Evolutionary conservation across 2,888 invertebrate genomes (phyloP).

Genomic region (Drosophila aldrichi): DNA sequence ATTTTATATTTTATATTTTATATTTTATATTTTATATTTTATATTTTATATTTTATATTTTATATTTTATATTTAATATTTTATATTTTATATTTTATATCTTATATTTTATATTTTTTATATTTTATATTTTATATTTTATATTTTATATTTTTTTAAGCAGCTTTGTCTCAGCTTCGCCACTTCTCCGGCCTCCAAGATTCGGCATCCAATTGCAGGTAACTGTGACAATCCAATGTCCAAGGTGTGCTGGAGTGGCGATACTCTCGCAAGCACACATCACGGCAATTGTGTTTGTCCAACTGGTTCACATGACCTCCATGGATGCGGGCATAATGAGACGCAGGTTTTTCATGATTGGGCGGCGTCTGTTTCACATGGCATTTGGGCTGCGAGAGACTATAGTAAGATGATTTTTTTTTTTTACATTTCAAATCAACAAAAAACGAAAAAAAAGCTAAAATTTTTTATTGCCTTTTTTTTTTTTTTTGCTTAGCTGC

Average conservation of each 20-base stretch:
- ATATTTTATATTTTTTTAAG: neutral
- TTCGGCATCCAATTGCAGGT: neutral
- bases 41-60: too few species aligned
- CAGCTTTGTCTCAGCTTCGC: neutral
- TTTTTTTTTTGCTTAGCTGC: constrained; percentile 28
- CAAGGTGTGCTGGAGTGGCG: neutral
- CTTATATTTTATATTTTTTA: too few species aligned
- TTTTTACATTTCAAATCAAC: constrained; percentile 1
- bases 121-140: neutral
- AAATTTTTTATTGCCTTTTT: constrained; percentile 17
- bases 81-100: too few species aligned
- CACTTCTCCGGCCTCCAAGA: neutral
- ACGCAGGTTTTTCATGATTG: constrained; percentile 17
- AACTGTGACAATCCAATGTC: constrained; percentile 1
- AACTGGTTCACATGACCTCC: constrained; percentile 69
- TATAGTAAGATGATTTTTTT: constrained; percentile 28
- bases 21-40: too few species aligned
- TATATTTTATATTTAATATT: too few species aligned
- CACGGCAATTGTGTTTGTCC: constrained; percentile 24
- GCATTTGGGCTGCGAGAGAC: constrained; percentile 8
- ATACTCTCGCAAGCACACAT: too few species aligned
- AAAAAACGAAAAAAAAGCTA: neutral
- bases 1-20: too few species aligned
- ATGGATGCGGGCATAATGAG: constrained; percentile 22
- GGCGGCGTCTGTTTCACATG: constrained; percentile 33